Evolutionary conservation across 2,797 vertebrate species (phyloP), one percentile per base, ranked within the genome.

Genomic region (Geotrypetes seraphini): DNA sequence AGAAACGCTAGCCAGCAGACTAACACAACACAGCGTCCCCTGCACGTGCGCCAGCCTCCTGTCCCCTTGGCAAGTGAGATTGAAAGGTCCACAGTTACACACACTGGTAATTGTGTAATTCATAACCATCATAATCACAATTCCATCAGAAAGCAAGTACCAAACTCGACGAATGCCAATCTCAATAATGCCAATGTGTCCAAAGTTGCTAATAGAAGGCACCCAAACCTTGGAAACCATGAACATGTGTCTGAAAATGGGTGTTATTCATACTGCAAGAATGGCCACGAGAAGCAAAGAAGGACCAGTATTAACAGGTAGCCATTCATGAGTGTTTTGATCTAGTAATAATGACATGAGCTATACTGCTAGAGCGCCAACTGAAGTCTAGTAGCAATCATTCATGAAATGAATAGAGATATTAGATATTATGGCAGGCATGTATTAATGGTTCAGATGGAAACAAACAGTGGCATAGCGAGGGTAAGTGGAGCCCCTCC

Each of bases 151-250:
- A 97, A 97, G 78, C 73, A 76, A 3, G 85, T 87, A 38, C 89
- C 92, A 45, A 97, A 93, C 60, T 97, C 96, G 62, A 96, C 92
- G 60, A 99, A 99, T 76, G 89, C 90, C 84, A 99, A 99, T 75
- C 90, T 99, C 75, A 99, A 99, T 84, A 99, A 99, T 28, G 96
- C 94, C 81, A 99, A 99, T 19, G 53, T 90, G 72, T 96, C 90
- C 75, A 90, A 90, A 64, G 69, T 89, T 49, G 79, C 84, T 66
- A 91, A 93, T 2, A 92, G 90, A 47, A 93, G 85, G 41, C 85
- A 85, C 54, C 16, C 53, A 20, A 47, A 57, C 46, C 76, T 73
- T 60, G 81, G 81, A 39, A 86, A 71, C 58, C 87, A 81, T 4
- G 89, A 95, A 31, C 89, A 83, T 2, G 69, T 83, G 2, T 80